A percentile compares a stretch with the other conserved stretches of the same genome.
phyloP scores from a whole-genome alignment of 1,140 invertebrate genomes.

The Zaprionus kolodkinae region DNA sequence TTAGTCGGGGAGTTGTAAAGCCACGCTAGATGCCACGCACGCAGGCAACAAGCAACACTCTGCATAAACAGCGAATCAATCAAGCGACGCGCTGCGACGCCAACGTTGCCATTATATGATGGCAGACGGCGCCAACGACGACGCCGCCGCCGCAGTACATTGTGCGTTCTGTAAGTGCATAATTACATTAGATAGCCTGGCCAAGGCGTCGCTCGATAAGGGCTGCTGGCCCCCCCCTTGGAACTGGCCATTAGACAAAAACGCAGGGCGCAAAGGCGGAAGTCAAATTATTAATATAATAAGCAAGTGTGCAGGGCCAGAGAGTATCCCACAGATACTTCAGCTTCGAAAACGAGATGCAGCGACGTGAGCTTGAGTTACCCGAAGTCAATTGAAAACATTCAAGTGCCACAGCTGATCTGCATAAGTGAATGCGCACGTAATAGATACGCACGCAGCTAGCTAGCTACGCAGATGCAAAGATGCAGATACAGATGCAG shows the following conservation, averaged over 20 bases:
- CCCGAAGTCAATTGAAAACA: constrained; percentile 70
- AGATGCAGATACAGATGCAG: constrained; percentile 23
- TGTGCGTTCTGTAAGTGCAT: constrained; percentile 52
- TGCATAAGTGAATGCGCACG: constrained; percentile 41
- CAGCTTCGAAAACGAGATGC: constrained; percentile 13
- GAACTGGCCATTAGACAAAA: constrained; percentile 49
- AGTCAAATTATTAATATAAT: constrained; percentile 43
- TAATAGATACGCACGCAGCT: constrained; percentile 52
- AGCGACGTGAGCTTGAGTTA: constrained; percentile 44
- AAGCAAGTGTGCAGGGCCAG: constrained; percentile 16
- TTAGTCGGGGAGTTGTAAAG: not conserved
- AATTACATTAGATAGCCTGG: constrained; percentile 62
- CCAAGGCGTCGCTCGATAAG: constrained; percentile 34
- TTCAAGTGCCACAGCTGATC: constrained; percentile 71
- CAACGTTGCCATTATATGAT: constrained; percentile 21
- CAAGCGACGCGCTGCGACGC: constrained; percentile 43
- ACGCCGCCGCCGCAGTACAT: not conserved
- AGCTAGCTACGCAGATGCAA: constrained; percentile 10
- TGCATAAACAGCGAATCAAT: constrained; percentile 62
- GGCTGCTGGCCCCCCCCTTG: constrained; percentile 5
- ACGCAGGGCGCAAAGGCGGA: constrained; percentile 48
- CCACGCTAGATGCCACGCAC: constrained; percentile 36
- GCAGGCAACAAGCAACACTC: constrained; percentile 52
- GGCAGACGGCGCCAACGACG: constrained; percentile 12
- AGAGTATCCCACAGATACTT: constrained; percentile 33